Evolutionary conservation across 2,113 vertebrate genomes (phyloP).

Genomic region (Megalops atlanticus): DNA sequence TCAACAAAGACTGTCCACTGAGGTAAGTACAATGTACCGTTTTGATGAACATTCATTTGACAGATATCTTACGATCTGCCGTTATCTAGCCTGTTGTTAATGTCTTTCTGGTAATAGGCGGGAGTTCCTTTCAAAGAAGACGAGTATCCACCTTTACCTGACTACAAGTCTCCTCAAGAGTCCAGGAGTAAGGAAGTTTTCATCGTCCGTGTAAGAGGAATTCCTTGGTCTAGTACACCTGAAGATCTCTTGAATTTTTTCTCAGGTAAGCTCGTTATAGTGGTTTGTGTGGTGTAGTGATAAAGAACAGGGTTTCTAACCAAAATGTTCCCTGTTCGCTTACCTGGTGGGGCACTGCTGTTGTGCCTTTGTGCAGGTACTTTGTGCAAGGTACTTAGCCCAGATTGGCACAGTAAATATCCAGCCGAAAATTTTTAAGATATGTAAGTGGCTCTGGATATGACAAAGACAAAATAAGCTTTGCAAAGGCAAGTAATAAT

Average conservation of each 20-base stretch:
- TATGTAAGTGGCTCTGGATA: no score
- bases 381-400: no score
- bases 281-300: no score
- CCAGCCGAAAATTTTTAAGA: no score
- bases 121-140: constrained; percentile 60
- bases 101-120: constrained; percentile 53
- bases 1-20: constrained; percentile 18
- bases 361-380: no score
- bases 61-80: not conserved
- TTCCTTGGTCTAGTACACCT: constrained; percentile 82
- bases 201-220: constrained; percentile 82
- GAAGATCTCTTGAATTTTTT: constrained; percentile 90
- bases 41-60: not conserved
- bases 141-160: constrained; percentile 70
- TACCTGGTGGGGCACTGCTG: no score
- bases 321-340: no score
- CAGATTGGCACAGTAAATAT: no score
- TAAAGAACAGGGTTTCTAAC: not conserved
- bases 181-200: constrained; percentile 68
- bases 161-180: constrained; percentile 58
- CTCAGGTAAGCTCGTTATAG: constrained; percentile 71
- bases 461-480: no score
- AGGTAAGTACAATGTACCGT: constrained; percentile 25
- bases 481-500: no score
- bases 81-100: not conserved